Base-by-base conservation (phyloP, 35 echinoderm and acorn worm genomes). In the Holothuria glaberrima region DNA sequence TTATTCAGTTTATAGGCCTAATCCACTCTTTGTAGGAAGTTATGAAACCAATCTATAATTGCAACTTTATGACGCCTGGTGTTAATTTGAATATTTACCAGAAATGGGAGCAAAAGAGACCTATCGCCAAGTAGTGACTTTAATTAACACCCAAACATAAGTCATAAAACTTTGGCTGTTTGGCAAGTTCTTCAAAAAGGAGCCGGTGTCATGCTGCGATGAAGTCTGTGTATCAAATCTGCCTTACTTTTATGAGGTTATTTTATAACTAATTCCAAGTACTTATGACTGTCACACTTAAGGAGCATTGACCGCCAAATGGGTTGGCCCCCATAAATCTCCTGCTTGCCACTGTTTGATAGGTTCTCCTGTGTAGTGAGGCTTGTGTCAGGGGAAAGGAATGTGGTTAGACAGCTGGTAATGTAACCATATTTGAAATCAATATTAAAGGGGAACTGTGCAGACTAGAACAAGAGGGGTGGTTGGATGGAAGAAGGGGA, bases 231-330 rank as follows among this genome's bases (percentile, higher is more conserved):
- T 48, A 78, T 78, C 41, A 78, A 78, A 78, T 48, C 74, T 78
- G 21, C 27, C 44, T 78, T 50, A 20, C 50, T 78, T 78, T 78
- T 78, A 78, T 78, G 74, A 78, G 38, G 74, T 78, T 41, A 78
- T 78, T 33, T 48, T 41, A 26, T 24, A 78, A 50, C 74, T 78
- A 78, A 78, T 78, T 48, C 38, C 68, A 14, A 74, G 32, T 21
- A 74, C 70, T 74, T 74, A 34, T 36, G 18, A 74, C 38, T 48
- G 50, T 14, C 21, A 78, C 18, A 48, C 50, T 48, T 48, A 33
- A 78, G 74, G 74, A 78, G 74, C 74, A 28, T 48, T 78, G 74
- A 78, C 74, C 74, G 35, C 74, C 36, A 78, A 78, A 78, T 78
- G 74, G 41, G 74, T 78, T 78, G 74, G 74, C 41, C 44, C 27